Evolutionary conservation across 2,797 vertebrate genomes (phyloP).

Genomic region (Diglossa cyanea): DNA sequence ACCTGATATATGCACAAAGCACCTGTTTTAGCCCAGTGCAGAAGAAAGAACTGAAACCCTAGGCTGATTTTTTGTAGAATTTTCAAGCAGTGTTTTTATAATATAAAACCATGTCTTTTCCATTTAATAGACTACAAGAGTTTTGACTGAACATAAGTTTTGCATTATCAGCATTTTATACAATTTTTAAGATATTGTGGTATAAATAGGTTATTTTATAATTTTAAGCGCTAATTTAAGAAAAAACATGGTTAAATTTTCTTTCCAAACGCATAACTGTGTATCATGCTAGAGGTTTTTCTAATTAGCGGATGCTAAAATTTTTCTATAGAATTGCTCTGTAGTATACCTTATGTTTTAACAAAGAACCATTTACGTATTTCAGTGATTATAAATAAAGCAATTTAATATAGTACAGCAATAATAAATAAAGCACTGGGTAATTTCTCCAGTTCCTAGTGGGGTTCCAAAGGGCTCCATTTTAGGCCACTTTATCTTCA

Average conservation of each 20-base stretch:
- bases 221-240: not conserved
- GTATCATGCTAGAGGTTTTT: not conserved
- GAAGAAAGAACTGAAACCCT: not conserved
- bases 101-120: not conserved
- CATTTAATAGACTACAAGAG: not conserved
- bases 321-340: not conserved
- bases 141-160: not conserved
- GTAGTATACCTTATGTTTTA: slow-evolving; percentile 31
- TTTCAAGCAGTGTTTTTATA: not conserved
- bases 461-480: not conserved
- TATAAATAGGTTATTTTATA: not conserved
- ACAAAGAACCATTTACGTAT: slow-evolving; percentile 40
- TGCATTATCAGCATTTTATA: not conserved
- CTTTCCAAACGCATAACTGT: not conserved
- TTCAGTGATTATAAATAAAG: slow-evolving; percentile 48
- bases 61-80: not conserved
- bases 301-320: slow-evolving; percentile 45
- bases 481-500: not conserved
- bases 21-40: not conserved
- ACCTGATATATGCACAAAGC: not conserved
- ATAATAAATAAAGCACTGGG: slow-evolving; percentile 21
- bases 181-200: not conserved
- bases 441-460: not conserved
- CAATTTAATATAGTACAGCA: not conserved
- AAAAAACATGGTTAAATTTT: not conserved